Evolutionary conservation across 2,888 invertebrate species (phyloP), one percentile per base, ranked within the genome.

Genomic region (Troilus luridus): DNA sequence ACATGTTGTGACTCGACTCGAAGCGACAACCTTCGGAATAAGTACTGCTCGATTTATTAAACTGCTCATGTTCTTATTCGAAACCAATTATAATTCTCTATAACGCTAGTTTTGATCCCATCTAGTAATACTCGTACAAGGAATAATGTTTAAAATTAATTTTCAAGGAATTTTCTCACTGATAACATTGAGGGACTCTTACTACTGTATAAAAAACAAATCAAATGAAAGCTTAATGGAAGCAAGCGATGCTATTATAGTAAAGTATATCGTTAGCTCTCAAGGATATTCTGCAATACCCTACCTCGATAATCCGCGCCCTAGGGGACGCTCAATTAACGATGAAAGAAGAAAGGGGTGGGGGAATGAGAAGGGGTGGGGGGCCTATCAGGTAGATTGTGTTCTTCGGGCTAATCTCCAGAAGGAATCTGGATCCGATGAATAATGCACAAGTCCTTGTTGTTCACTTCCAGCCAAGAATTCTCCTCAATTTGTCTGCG

Each of bases 381-480:
- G 72, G 41, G 41, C 27, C 72, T 77, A 77, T 77, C 72, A 77
- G 72, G 72, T 77, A 77, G 72, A 77, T 77, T 77, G 72, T 77
- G 72, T 77, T 77, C 41, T 17, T 77, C 72, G 72, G 10, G 72
- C 72, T 77, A 77, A 77, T 77, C 72, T 77, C 19, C 19, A 77
- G 72, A 2, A 41, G 72, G 72, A 77, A 77, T 77, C 72, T 77
- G 72, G 72, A 27, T 77, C 72, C 72, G 41, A 77, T 77, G 72
- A 77, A 77, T 77, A 77, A 77, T 77, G 72, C 72, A 77, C 72
- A 41, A 77, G 72, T 77, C 72, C 72, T 77, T 77, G 27, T 77
- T 77, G 72, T 77, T 77, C 72, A 77, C 72, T 77, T 77, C 19
- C 72, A 77, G 27, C 41, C 17, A 8, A 77, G 72, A 77, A 41